A percentile compares a stretch with the other conserved stretches of the same genome.
Evolutionary conservation across 2,113 vertebrate genomes (phyloP).

Genomic region (Pongo abelii): DNA sequence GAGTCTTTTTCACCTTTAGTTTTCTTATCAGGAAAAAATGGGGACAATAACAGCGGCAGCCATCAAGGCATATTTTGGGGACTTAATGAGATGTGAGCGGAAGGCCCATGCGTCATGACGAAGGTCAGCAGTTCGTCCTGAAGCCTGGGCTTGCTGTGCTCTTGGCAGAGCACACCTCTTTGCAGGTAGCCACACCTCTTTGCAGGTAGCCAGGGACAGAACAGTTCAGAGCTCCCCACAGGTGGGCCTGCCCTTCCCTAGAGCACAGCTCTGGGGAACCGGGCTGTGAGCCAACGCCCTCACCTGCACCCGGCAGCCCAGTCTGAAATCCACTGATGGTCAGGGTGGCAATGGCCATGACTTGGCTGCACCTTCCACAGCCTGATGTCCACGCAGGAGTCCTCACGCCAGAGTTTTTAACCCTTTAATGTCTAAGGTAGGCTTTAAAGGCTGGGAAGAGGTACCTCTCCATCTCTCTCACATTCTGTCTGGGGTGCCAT

Average conservation of each 20-base stretch:
- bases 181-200: no score
- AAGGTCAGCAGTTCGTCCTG: not conserved
- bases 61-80: not conserved
- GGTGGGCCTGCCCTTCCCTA: no score
- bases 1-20: not conserved
- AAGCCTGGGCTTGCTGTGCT: not conserved
- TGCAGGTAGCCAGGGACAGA: no score
- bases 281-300: not conserved
- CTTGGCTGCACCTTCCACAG: not conserved
- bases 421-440: not conserved
- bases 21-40: not conserved
- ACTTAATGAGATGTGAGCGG: not conserved
- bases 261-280: not conserved
- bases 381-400: not conserved
- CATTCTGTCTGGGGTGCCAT: no score
- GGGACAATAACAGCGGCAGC: not conserved
- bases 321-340: not conserved
- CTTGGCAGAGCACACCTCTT: not conserved
- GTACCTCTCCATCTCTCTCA: rapidly evolving
- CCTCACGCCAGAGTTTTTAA: not conserved
- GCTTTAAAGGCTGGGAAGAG: not conserved
- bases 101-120: rapidly evolving
- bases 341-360: not conserved
- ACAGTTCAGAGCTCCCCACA: rapidly evolving
- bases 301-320: not conserved